phyloP scores from a whole-genome alignment of 1,140 invertebrate genomes.

The Kradibia gibbosae region DNA sequence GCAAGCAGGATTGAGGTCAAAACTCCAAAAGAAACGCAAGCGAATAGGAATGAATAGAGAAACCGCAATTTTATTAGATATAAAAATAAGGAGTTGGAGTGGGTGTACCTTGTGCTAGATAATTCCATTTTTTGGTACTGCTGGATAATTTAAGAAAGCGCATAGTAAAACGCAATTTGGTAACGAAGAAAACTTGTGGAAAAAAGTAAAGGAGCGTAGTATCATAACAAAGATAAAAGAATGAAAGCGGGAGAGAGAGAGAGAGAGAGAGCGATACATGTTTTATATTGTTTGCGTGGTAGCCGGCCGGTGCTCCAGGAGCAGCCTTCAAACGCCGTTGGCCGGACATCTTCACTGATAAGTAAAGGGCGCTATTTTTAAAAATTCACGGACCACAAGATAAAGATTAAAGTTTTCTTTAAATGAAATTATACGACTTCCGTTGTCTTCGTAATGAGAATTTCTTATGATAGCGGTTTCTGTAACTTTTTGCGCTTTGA shows the following conservation, averaged over 20 bases:
- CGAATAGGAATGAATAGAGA: background rate
- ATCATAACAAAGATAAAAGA: background rate
- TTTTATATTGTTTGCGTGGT: too few relatives aligned
- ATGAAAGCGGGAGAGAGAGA: background rate
- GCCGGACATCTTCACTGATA: conserved; percentile 67
- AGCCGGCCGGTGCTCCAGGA: conserved; percentile 62
- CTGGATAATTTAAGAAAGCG: too few relatives aligned
- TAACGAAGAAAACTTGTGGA: background rate
- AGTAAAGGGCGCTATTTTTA: conserved; percentile 64
- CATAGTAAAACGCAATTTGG: too few relatives aligned
- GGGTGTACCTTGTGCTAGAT: too few relatives aligned
- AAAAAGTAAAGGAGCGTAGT: background rate
- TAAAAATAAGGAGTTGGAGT: background rate
- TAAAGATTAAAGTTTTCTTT: background rate
- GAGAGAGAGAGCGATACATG: conserved; percentile 40
- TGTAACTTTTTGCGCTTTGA: too few relatives aligned
- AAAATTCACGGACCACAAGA: background rate
- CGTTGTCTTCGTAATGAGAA: background rate
- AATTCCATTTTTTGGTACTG: too few relatives aligned
- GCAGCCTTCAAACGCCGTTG: conserved; percentile 69
- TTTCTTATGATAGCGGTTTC: background rate
- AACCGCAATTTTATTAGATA: background rate
- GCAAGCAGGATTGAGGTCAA: background rate
- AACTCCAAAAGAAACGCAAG: background rate
- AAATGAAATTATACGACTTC: background rate